Percentiles rank a stretch among this genome's conserved stretches.
Conservation (phyloP, 2,113 vertebrate genomes). For the Tetrao urogallus region DNA sequence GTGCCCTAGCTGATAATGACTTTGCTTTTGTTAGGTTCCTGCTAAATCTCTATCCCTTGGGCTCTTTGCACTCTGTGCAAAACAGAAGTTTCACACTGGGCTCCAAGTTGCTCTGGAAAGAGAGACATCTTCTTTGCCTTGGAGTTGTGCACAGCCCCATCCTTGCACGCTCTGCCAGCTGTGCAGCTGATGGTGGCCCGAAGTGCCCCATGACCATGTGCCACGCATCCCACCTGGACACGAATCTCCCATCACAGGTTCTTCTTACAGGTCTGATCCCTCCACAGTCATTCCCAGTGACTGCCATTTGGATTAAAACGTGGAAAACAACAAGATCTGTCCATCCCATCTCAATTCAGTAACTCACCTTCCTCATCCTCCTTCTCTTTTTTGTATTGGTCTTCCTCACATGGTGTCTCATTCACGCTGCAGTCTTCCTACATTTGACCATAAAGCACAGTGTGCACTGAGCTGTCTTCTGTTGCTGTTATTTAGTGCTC, state of each 20-base stretch:
- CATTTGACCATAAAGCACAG: background rate
- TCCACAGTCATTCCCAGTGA: background rate
- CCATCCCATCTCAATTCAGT: background rate
- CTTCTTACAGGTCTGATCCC: background rate
- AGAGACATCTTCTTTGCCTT: background rate
- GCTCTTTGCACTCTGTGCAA: background rate
- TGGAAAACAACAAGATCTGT: background rate
- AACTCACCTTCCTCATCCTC: background rate
- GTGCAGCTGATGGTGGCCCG: background rate
- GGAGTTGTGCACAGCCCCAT: background rate
- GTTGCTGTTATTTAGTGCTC: background rate
- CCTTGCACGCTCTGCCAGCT: fast-evolving
- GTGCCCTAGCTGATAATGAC: background rate
- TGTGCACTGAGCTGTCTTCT: background rate
- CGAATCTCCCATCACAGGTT: background rate
- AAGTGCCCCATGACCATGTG: background rate
- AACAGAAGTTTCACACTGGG: background rate
- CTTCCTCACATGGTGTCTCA: background rate
- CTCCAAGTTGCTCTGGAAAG: background rate
- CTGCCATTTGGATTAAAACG: background rate
- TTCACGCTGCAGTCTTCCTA: background rate
- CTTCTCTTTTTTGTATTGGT: background rate
- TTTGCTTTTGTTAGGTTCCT: background rate
- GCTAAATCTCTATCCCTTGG: background rate
- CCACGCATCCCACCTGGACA: background rate